Evolutionary conservation across 2,797 vertebrate genomes (phyloP).

Genomic region (Chelonia mydas): DNA sequence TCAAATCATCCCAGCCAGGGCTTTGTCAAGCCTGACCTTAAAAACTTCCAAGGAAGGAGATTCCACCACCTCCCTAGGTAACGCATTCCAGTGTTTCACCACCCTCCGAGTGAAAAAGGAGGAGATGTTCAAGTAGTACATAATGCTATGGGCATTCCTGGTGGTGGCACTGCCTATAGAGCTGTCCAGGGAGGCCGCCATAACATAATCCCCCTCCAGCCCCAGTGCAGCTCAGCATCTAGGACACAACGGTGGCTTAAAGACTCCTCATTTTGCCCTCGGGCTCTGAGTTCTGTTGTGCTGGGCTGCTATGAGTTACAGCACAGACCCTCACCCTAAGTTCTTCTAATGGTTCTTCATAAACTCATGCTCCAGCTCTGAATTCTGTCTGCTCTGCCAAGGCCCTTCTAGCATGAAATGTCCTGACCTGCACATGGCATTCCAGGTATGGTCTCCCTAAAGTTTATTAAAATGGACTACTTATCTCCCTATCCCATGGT

Average conservation of each 20-base stretch:
- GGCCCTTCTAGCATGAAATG: background rate
- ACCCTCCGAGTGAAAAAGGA: too few species aligned
- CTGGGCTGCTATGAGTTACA: too few species aligned
- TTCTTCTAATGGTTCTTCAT: background rate
- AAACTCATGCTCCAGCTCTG: background rate
- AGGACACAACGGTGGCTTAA: background rate
- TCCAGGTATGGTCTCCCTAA: background rate
- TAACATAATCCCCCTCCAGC: background rate
- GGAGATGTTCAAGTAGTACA: too few species aligned
- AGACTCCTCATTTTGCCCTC: too few species aligned
- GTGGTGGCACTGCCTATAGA: background rate
- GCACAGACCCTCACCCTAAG: too few species aligned
- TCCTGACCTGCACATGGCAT: background rate
- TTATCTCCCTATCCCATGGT: background rate
- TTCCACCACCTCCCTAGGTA: too few species aligned
- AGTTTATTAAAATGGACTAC: rapidly evolving
- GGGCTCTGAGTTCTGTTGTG: too few species aligned
- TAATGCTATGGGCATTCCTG: background rate
- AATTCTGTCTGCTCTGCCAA: background rate
- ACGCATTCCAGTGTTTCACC: too few species aligned
- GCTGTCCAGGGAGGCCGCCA: background rate
- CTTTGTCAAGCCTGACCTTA: too few species aligned
- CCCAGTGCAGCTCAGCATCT: background rate
- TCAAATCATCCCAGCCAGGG: too few species aligned
- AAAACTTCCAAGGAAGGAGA: too few species aligned